Evolutionary conservation across 2,888 invertebrate species (phyloP).

Genomic region (Caenorhabditis wallacei): DNA sequence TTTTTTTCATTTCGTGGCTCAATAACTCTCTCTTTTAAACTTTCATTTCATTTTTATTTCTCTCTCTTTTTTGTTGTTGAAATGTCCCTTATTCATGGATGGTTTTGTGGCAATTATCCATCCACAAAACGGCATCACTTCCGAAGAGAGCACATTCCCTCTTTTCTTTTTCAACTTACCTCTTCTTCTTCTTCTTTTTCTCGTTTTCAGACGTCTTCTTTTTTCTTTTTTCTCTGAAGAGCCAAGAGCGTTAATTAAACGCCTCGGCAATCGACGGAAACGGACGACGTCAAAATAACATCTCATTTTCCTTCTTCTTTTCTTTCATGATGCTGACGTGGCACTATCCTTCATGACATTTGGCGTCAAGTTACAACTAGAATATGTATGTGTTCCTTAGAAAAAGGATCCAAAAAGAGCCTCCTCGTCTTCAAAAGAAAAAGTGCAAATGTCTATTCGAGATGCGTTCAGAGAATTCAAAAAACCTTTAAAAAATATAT

Average conservation of each 20-base stretch:
- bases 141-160: conserved; percentile 34
- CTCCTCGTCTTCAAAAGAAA: neutral
- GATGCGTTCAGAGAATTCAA: neutral
- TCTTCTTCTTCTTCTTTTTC: conserved; percentile 24
- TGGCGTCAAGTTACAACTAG: conserved; percentile 55
- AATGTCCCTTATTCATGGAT: conserved; percentile 41
- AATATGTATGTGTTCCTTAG: conserved; percentile 53
- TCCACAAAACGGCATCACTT: conserved; percentile 53
- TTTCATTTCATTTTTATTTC: neutral
- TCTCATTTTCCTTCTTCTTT: conserved; percentile 38
- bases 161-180: conserved; percentile 33
- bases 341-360: conserved; percentile 15
- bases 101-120: conserved; percentile 56
- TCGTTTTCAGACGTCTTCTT: conserved; percentile 43
- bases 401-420: conserved; percentile 18
- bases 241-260: conserved; percentile 47
- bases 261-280: conserved; percentile 33
- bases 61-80: neutral
- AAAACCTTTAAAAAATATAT: neutral
- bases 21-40: conserved; percentile 34
- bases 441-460: neutral
- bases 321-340: conserved; percentile 46
- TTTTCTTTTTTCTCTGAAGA: conserved; percentile 20
- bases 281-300: conserved; percentile 48
- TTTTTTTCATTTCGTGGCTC: neutral